A percentile compares a stretch with the other conserved stretches of the same genome.
Evolutionary conservation across 2,113 vertebrate genomes (phyloP).

Genomic region (Zeus faber): DNA sequence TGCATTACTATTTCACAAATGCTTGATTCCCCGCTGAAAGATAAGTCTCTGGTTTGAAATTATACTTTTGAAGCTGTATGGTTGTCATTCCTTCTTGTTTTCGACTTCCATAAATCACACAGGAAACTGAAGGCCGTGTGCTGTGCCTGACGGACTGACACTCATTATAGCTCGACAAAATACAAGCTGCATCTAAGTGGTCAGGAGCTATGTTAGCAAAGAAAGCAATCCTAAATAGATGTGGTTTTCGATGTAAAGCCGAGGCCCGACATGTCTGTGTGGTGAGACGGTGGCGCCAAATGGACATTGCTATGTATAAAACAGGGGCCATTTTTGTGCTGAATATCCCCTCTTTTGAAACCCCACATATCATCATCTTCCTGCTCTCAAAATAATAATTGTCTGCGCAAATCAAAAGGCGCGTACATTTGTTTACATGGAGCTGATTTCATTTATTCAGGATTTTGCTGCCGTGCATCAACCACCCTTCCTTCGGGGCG

Average conservation of each 20-base stretch:
- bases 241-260: slow-evolving; percentile 70
- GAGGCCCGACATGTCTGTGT: slow-evolving; percentile 58
- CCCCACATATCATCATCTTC: slow-evolving; percentile 28
- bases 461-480: slow-evolving; percentile 5
- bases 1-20: too few species aligned
- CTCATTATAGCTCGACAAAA: slow-evolving; percentile 64
- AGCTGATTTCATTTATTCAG: background rate
- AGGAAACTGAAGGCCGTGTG: slow-evolving; percentile 34
- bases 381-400: slow-evolving; percentile 13
- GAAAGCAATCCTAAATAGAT: slow-evolving; percentile 72
- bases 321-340: slow-evolving; percentile 48
- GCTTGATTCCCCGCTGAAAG: too few species aligned
- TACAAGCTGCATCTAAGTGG: slow-evolving; percentile 58
- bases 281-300: slow-evolving; percentile 64
- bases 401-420: slow-evolving; percentile 9
- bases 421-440: background rate
- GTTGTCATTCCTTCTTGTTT: slow-evolving; percentile 39
- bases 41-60: slow-evolving; percentile 42
- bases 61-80: slow-evolving; percentile 32
- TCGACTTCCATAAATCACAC: slow-evolving; percentile 39
- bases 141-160: slow-evolving; percentile 38
- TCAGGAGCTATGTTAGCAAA: slow-evolving; percentile 61
- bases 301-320: slow-evolving; percentile 53
- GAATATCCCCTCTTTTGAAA: slow-evolving; percentile 48
- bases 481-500: too few species aligned